Evolutionary conservation across 2,888 invertebrate genomes (phyloP).

Genomic region (Ethmia dodecea): DNA sequence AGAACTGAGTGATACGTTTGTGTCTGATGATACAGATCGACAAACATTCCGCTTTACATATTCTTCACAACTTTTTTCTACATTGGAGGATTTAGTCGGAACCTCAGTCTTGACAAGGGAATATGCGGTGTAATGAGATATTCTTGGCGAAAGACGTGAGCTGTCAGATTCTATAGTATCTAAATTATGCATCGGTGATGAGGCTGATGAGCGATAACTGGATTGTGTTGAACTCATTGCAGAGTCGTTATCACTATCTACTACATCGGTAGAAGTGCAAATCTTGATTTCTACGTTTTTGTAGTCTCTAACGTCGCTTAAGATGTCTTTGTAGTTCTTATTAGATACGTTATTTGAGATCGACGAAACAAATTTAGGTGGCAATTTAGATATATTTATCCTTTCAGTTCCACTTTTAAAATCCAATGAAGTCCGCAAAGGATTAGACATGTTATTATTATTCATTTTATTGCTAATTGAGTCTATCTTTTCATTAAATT

Average conservation of each 20-base stretch:
- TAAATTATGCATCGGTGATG: constrained; percentile 85
- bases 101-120: constrained; percentile 62
- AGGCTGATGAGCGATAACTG: constrained; percentile 85
- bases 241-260: constrained; percentile 92
- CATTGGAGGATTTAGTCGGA: constrained; percentile 44
- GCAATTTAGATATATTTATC: constrained; percentile 29
- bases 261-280: constrained; percentile 68
- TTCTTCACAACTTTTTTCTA: constrained; percentile 55
- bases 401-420: constrained; percentile 36
- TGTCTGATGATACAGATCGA: constrained; percentile 84
- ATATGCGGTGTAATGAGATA: constrained; percentile 57
- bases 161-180: constrained; percentile 76
- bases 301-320: constrained; percentile 49
- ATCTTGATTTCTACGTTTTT: constrained; percentile 67
- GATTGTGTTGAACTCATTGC: constrained; percentile 92
- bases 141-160: constrained; percentile 70
- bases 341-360: constrained; percentile 32
- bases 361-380: constrained; percentile 28
- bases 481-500: constrained; percentile 48
- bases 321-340: constrained; percentile 46
- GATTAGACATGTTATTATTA: constrained; percentile 28
- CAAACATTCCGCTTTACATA: constrained; percentile 78
- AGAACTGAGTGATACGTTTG: constrained; percentile 83
- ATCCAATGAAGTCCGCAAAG: constrained; percentile 41
- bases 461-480: constrained; percentile 39